Percentiles rank a stretch among this genome's conserved stretches.
Conservation (phyloP, 2,797 vertebrate species). For the Pristis pectinata region DNA sequence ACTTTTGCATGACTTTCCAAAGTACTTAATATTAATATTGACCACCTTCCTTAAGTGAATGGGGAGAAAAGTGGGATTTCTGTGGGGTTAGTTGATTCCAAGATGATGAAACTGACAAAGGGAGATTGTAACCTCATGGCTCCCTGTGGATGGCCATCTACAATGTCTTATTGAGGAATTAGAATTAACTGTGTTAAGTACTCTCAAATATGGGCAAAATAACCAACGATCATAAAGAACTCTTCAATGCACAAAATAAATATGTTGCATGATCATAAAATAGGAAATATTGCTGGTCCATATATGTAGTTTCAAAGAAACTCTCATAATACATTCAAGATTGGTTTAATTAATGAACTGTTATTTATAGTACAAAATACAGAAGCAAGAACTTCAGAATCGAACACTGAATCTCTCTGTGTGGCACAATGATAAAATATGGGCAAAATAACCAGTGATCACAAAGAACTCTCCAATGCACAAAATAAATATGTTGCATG, state of each 20-base stretch:
- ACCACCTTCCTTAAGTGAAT: not conserved
- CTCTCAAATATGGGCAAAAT: not conserved
- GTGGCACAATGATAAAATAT: slow-evolving; percentile 49
- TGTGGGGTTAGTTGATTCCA: not conserved
- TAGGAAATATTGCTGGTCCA: too few relatives aligned
- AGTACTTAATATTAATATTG: not conserved
- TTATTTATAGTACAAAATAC: slow-evolving; percentile 48
- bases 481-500: not conserved
- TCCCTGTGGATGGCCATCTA: not conserved
- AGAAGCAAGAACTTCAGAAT: slow-evolving; percentile 44
- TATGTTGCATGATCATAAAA: not conserved
- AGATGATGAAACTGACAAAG: not conserved
- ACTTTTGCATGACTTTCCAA: not conserved
- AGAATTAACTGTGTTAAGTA: not conserved
- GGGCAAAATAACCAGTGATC: not conserved
- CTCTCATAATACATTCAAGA: not conserved
- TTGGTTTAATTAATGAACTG: not conserved
- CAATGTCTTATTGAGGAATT: not conserved
- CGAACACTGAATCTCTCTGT: slow-evolving; percentile 49
- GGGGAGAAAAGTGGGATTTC: not conserved
- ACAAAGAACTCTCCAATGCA: not conserved
- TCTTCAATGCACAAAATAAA: not conserved
- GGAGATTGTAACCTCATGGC: not conserved
- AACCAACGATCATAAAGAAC: not conserved
- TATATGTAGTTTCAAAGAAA: not conserved